A percentile compares a stretch with the other conserved stretches of the same genome.
phyloP scores from a whole-genome alignment of 2,113 vertebrate species.

The Salvelinus namaycush region DNA sequence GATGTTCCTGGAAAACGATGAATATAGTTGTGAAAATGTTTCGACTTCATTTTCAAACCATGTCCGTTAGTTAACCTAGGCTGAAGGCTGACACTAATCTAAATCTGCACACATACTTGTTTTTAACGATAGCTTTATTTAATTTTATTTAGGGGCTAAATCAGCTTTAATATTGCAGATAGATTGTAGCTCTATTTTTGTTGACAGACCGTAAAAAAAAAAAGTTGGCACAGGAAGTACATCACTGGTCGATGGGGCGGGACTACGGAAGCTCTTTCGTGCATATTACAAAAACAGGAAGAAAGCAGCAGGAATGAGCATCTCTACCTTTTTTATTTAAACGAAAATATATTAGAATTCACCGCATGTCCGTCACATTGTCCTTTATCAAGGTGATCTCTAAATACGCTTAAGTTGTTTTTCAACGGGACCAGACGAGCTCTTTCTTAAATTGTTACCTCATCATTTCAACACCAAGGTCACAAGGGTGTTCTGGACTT shows the following conservation, averaged over 20 bases:
- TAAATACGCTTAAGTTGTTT: neutral
- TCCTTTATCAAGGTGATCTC: neutral
- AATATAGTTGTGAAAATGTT: slow-evolving; percentile 2
- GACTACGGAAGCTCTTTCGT: too few relatives aligned
- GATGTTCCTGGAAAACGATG: neutral
- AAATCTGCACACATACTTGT: neutral
- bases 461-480: slow-evolving; percentile 59
- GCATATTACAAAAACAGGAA: too few relatives aligned
- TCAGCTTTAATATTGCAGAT: too few relatives aligned
- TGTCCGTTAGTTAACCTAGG: neutral
- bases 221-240: slow-evolving; percentile 64
- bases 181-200: slow-evolving; percentile 20
- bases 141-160: too few relatives aligned
- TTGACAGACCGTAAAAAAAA: slow-evolving; percentile 65
- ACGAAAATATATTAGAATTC: neutral
- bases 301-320: too few relatives aligned
- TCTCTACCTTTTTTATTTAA: too few relatives aligned
- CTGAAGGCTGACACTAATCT: too few relatives aligned
- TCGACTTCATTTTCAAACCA: slow-evolving; percentile 46
- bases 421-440: neutral
- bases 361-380: neutral
- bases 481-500: slow-evolving; percentile 24
- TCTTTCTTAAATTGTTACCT: neutral
- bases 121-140: too few relatives aligned
- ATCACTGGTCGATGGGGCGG: neutral